These are phyloP conservation scores for Calameuta idolon DNA, from an alignment of 2,888 invertebrate genomes.

Conservation along the genomic window DNA sequence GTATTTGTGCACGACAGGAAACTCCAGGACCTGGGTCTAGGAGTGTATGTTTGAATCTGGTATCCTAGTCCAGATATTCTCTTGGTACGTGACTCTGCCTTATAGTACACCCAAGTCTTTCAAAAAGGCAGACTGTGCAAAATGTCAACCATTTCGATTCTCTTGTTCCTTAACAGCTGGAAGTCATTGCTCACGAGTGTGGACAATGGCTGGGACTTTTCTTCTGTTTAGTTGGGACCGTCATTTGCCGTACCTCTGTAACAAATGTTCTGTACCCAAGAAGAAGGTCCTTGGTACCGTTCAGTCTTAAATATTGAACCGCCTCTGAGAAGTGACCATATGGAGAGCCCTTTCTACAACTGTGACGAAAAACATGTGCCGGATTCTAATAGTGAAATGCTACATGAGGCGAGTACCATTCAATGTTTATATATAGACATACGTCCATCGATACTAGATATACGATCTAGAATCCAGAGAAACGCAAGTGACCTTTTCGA, in stretches of 20 bases:
- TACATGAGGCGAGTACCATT: background rate
- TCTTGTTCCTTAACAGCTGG: background rate
- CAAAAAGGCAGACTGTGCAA: background rate
- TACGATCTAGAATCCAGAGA: background rate
- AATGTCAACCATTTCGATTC: background rate
- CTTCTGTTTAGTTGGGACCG: background rate
- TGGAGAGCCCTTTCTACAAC: background rate
- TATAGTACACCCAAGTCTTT: background rate
- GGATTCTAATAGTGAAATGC: background rate
- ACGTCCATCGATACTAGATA: background rate
- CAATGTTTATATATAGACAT: background rate
- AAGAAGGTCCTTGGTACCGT: background rate
- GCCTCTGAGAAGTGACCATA: background rate
- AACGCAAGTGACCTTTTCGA: background rate
- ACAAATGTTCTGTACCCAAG: background rate
- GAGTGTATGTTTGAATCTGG: background rate
- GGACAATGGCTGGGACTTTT: background rate
- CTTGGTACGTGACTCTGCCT: background rate
- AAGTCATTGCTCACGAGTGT: background rate
- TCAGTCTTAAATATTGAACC: background rate
- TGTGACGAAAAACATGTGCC: background rate
- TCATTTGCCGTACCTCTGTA: background rate
- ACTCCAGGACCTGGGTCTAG: background rate
- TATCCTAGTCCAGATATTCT: background rate
- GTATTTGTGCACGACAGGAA: background rate